Conservation (phyloP, 1,140 invertebrate species). For the Drosophila simulans region DNA sequence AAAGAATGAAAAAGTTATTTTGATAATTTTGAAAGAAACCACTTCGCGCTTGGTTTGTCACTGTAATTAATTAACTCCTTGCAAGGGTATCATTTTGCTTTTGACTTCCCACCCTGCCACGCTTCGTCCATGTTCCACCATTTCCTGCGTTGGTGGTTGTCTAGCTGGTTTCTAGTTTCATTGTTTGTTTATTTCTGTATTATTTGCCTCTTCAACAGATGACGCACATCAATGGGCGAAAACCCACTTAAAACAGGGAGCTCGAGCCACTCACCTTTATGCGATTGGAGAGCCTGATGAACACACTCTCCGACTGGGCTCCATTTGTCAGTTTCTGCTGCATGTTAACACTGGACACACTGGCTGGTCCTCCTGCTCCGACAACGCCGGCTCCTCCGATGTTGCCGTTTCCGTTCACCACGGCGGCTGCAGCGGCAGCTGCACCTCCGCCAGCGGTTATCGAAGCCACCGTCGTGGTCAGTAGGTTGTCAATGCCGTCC, state of each 20-base stretch:
- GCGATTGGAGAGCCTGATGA: conserved; percentile 96
- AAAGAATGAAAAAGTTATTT: too few species aligned
- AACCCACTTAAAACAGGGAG: neutral
- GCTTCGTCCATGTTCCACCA: neutral
- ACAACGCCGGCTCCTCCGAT: conserved; percentile 9
- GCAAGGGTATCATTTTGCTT: conserved; percentile 25
- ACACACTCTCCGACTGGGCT: conserved; percentile 96
- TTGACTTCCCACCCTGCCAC: conserved; percentile 1
- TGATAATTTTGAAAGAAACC: too few species aligned
- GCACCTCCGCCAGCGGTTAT: conserved; percentile 68
- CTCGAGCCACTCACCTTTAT: conserved; percentile 90
- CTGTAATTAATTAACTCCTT: conserved; percentile 6
- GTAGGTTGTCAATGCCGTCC: conserved; percentile 84
- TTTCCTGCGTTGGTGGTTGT: conserved; percentile 41
- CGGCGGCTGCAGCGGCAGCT: conserved; percentile 70
- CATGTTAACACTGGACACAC: conserved; percentile 43
- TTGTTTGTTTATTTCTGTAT: conserved; percentile 21
- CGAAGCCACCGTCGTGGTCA: conserved; percentile 73
- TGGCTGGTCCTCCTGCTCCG: conserved; percentile 9
- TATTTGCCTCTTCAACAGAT: conserved; percentile 23
- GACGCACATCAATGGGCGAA: conserved; percentile 21
- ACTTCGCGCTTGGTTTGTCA: neutral
- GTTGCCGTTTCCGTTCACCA: conserved; percentile 63
- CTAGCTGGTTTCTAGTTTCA: conserved; percentile 19
- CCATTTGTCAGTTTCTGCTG: conserved; percentile 81